These are phyloP conservation scores for Melieria omissa DNA, from an alignment of 2,888 invertebrate species.

Conservation along the genomic window DNA sequence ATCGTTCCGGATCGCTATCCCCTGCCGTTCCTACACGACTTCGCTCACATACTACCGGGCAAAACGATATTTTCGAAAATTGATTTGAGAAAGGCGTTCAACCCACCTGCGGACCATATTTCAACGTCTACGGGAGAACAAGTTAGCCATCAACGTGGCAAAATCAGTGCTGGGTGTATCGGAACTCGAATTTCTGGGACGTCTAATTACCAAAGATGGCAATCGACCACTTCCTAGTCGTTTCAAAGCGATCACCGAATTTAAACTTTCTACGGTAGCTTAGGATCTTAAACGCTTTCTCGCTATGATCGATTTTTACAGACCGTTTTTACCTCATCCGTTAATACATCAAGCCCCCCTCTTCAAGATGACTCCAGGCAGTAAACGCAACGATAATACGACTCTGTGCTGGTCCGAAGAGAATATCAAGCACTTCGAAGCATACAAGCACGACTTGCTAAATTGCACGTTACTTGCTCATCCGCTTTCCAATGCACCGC, in stretches of 20 bases:
- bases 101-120: conserved; percentile 7
- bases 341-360: conserved; percentile 7
- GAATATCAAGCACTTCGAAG: not conserved
- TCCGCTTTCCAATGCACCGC: not conserved
- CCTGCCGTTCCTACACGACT: conserved; percentile 18
- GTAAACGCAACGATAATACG: conserved; percentile 10
- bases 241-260: conserved; percentile 16
- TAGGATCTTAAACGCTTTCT: conserved; percentile 43
- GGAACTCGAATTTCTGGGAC: not conserved
- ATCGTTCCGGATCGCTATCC: conserved; percentile 18
- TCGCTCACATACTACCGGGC: not conserved
- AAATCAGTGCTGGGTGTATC: not conserved
- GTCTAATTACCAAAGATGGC: conserved; percentile 21
- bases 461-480: conserved; percentile 1
- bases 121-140: conserved; percentile 14
- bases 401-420: not conserved
- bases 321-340: conserved; percentile 24
- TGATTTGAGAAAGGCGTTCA: conserved; percentile 28
- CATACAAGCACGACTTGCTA: conserved; percentile 4
- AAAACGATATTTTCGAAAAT: conserved; percentile 27
- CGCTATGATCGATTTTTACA: conserved; percentile 45
- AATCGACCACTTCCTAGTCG: conserved; percentile 20
- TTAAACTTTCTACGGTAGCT: conserved; percentile 11
- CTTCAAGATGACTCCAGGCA: conserved; percentile 1
- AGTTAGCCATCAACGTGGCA: conserved; percentile 12